phyloP scores from a whole-genome alignment of 1,140 invertebrate genomes.

The Achroia grisella region DNA sequence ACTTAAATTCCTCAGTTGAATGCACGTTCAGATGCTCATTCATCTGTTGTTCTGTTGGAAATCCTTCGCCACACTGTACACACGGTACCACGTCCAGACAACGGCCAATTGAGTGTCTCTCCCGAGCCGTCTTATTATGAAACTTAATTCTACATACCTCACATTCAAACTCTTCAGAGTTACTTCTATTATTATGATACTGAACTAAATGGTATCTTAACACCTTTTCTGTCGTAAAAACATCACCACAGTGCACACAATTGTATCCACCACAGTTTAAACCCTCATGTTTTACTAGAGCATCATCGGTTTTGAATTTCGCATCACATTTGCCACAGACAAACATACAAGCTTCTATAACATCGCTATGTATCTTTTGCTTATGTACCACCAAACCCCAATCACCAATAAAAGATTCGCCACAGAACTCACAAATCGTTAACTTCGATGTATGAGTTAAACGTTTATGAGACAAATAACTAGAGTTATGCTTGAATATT shows the following conservation, averaged over 20 bases:
- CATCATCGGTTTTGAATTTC: not conserved
- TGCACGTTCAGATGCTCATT: too few species aligned
- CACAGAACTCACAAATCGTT: not conserved
- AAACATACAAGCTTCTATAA: not conserved
- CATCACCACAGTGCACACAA: not conserved
- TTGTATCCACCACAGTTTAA: not conserved
- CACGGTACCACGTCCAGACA: too few species aligned
- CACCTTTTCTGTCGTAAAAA: not conserved
- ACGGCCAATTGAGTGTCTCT: too few species aligned
- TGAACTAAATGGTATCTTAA: not conserved
- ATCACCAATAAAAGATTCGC: not conserved
- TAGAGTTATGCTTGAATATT: not conserved
- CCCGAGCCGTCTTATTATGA: too few species aligned
- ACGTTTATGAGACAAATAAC: slow-evolving; percentile 4
- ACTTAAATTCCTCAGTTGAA: too few species aligned
- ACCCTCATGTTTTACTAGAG: not conserved
- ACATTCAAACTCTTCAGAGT: too few species aligned
- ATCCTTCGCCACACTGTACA: too few species aligned
- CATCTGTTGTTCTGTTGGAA: too few species aligned
- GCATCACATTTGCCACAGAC: not conserved
- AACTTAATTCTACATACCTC: too few species aligned
- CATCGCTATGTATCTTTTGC: not conserved
- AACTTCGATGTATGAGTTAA: slow-evolving; percentile 20
- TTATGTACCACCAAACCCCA: not conserved
- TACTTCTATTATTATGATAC: too few species aligned